phyloP scores from a whole-genome alignment of 1,140 invertebrate species.

The Wiebesia pumilae region DNA sequence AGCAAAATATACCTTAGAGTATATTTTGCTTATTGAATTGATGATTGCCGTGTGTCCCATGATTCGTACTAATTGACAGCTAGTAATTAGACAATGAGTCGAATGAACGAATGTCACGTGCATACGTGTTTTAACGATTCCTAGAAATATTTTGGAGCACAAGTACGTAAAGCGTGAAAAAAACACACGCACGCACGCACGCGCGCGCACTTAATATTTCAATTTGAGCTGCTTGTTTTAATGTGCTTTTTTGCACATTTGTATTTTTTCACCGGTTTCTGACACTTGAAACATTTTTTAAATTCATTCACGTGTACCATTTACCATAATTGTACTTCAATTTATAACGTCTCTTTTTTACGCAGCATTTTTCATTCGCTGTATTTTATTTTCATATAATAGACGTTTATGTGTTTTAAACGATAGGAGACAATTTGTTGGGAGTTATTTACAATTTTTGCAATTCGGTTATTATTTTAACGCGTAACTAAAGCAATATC shows the following conservation, averaged over 20 bases:
- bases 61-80: constrained; percentile 46
- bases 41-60: constrained; percentile 40
- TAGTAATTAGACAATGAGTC: constrained; percentile 51
- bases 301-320: neutral
- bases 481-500: no score
- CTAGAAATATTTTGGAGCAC: constrained; percentile 22
- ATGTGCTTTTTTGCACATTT: neutral
- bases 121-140: constrained; percentile 45
- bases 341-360: no score
- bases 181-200: no score
- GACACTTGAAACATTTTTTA: neutral
- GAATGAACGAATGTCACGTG: constrained; percentile 36
- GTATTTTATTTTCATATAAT: no score
- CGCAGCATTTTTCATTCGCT: no score
- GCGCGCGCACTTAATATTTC: neutral
- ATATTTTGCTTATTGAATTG: constrained; percentile 47
- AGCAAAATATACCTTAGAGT: constrained; percentile 48
- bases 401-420: no score
- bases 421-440: no score
- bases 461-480: no score
- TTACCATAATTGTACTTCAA: no score
- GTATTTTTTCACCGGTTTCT: neutral
- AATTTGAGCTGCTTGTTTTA: neutral
- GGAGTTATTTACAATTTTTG: no score
- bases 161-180: neutral